Conservation (phyloP, 2,797 vertebrate genomes). For the Sparidentex hasta region DNA sequence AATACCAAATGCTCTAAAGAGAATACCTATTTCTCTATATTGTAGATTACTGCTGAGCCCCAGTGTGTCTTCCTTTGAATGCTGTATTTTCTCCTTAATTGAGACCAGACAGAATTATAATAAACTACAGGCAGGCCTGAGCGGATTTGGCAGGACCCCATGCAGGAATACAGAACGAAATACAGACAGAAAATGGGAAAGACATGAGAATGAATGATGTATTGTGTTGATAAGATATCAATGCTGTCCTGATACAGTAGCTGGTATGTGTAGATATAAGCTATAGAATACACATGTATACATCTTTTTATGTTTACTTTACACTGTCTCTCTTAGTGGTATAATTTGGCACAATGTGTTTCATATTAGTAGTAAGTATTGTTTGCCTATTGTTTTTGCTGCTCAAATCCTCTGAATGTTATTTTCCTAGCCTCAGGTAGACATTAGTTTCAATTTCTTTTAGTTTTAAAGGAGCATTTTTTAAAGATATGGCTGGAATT, state of each 20-base stretch:
- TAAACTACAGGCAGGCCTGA: slow-evolving; percentile 37
- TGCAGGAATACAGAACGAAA: background rate
- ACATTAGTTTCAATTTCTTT: slow-evolving; percentile 13
- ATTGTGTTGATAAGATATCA: background rate
- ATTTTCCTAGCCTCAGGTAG: background rate
- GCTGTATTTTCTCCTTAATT: slow-evolving; percentile 31
- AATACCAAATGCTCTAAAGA: background rate
- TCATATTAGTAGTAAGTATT: background rate
- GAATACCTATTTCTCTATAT: background rate
- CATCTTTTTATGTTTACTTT: background rate
- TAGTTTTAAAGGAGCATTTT: background rate
- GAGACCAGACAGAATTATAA: slow-evolving; percentile 47
- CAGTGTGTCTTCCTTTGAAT: slow-evolving; percentile 18
- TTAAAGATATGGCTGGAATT: too few species aligned
- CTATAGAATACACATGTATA: background rate
- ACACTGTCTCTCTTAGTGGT: background rate
- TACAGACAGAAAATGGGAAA: slow-evolving; percentile 2
- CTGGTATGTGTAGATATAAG: background rate
- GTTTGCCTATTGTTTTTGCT: background rate
- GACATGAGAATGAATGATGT: background rate
- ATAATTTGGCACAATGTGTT: background rate
- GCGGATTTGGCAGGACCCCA: slow-evolving; percentile 23
- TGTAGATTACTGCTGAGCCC: slow-evolving; percentile 3
- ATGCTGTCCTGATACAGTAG: background rate
- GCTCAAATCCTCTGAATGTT: background rate